A percentile compares a stretch with the other conserved stretches of the same genome.
Evolutionary conservation across 2,888 invertebrate species (phyloP).

Genomic region (Cancer borealis): DNA sequence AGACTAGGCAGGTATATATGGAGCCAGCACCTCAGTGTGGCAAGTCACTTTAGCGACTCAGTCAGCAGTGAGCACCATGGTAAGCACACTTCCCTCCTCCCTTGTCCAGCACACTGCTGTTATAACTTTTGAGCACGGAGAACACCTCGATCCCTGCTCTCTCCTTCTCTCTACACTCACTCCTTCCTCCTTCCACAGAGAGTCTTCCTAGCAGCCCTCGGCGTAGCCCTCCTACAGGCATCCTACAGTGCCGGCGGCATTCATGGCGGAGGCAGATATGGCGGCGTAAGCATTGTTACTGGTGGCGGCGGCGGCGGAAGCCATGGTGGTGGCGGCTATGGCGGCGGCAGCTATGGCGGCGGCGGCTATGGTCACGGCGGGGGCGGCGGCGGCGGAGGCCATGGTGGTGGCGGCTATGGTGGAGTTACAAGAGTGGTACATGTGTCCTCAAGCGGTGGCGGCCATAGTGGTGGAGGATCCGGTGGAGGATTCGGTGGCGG

Average conservation of each 20-base stretch:
- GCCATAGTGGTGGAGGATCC: neutral
- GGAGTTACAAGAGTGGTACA: too few relatives aligned
- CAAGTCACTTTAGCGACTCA: conserved; percentile 5
- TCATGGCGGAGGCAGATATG: neutral
- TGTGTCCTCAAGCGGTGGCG: too few relatives aligned
- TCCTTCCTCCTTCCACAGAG: neutral
- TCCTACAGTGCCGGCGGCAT: conserved; percentile 11
- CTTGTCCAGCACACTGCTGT: neutral
- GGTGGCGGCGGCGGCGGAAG: neutral
- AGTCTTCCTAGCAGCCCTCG: neutral
- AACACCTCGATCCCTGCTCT: neutral
- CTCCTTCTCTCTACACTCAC: neutral
- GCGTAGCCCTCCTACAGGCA: neutral
- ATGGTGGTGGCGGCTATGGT: neutral
- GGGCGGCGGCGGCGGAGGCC: neutral
- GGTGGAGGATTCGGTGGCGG: conserved; percentile 5
- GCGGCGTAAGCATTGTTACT: neutral
- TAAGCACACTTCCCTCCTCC: neutral
- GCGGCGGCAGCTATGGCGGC: neutral
- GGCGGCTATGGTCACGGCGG: neutral
- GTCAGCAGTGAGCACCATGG: neutral
- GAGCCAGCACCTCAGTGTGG: neutral
- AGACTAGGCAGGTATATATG: neutral
- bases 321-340: neutral
- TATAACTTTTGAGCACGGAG: neutral